A percentile compares a stretch with the other conserved stretches of the same genome.
These are phyloP conservation scores for Semibalanus balanoides DNA, from an alignment of 1,140 invertebrate species.

Conservation along the genomic window DNA sequence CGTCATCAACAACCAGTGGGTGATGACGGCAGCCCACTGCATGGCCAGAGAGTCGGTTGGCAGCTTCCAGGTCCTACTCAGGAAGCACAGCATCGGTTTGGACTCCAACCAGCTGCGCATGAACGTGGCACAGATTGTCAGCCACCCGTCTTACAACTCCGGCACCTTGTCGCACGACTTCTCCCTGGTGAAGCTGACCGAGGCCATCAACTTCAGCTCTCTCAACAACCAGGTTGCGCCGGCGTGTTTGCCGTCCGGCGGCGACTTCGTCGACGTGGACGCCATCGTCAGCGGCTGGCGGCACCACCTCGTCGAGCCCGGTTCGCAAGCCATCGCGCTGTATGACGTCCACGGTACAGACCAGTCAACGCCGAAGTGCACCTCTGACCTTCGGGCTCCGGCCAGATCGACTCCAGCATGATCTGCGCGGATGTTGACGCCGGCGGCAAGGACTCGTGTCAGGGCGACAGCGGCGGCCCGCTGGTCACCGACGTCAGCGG, in stretches of 20 bases:
- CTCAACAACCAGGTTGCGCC: constrained; percentile 32
- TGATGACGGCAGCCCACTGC: constrained; percentile 25
- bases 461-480: constrained; percentile 82
- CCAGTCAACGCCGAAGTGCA: too few species aligned
- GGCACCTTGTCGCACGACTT: constrained; percentile 48
- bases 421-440: too few species aligned
- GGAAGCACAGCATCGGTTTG: too few species aligned
- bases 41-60: not conserved
- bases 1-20: constrained; percentile 18
- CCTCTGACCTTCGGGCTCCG: too few species aligned
- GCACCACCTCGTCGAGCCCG: constrained; percentile 23
- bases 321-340: constrained; percentile 7
- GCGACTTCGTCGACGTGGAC: constrained; percentile 21
- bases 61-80: too few species aligned
- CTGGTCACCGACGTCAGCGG: constrained; percentile 36
- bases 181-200: constrained; percentile 30
- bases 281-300: constrained; percentile 37
- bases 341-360: constrained; percentile 28
- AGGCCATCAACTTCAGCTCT: constrained; percentile 20
- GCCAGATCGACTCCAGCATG: too few species aligned
- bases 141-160: constrained; percentile 20
- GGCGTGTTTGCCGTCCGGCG: constrained; percentile 26
- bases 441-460: constrained; percentile 66
- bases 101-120: not conserved
- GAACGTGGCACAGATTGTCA: not conserved